Conservation (phyloP, 2,888 invertebrate genomes). For the Stomorhina lunata region DNA sequence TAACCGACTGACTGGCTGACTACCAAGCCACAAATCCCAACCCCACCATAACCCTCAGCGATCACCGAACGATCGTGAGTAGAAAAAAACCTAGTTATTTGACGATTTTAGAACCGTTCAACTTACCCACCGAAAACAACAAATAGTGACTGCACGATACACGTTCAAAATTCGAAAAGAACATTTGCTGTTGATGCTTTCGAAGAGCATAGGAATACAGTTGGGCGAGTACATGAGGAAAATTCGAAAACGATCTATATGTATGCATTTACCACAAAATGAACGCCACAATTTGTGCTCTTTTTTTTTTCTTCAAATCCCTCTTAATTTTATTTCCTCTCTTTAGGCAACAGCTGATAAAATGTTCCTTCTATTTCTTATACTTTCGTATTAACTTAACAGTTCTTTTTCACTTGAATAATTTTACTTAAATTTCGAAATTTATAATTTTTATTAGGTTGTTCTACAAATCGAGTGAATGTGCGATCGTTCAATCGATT, state of each 20-base stretch:
- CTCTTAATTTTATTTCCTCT: neutral
- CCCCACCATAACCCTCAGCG: no score
- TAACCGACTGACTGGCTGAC: conserved; percentile 41
- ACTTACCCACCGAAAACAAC: conserved; percentile 54
- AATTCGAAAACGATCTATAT: neutral
- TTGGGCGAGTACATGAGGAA: neutral
- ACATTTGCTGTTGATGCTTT: conserved; percentile 45
- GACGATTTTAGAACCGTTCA: conserved; percentile 36
- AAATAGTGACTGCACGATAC: conserved; percentile 34
- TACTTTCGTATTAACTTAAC: no score
- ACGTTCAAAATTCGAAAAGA: conserved; percentile 75
- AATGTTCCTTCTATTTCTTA: no score
- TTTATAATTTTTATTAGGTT: neutral
- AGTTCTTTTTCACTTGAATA: no score
- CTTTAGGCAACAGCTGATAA: conserved; percentile 52
- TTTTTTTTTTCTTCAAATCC: no score
- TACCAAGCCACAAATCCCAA: conserved; percentile 64
- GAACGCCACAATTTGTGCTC: conserved; percentile 40
- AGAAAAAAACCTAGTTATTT: conserved; percentile 50
- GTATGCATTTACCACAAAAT: conserved; percentile 42
- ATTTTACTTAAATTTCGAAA: no score
- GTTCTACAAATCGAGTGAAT: neutral
- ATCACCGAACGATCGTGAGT: conserved; percentile 55
- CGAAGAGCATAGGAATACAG: conserved; percentile 26
- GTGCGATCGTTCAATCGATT: neutral